Base-by-base conservation (phyloP, 2,888 invertebrate genomes). In the Yponomeuta cagnagella region DNA sequence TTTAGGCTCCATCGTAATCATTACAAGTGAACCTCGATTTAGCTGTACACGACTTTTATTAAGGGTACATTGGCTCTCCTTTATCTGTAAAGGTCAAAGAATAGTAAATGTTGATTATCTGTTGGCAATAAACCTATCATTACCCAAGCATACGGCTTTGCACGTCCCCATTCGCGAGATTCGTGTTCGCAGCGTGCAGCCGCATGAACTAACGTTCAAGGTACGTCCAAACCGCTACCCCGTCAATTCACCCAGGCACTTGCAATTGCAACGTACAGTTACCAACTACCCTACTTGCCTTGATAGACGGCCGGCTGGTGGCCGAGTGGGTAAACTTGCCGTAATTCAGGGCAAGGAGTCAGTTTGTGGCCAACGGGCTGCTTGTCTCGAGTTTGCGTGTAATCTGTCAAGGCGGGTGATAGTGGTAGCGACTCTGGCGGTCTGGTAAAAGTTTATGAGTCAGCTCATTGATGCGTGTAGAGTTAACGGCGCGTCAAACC, bases 221-320 rank as follows among this genome's bases (percentile, higher is more conserved):
- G 65, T 58, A 48, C 72, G 33, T 43, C 48, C 71, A 71, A 75
- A 77, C 80, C 81, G 80, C 78, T 80, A 81, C 76, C 82, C 77
- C 76, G 75, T 70, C 74, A 68, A n/a, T 68, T 48, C 68, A 10
- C 33, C 31, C 33, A 64, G 33, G 65, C 12, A 48, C 68, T 68
- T 6, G n/a, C 48, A 71, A 72, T 68, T 6, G n/a, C 48, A 71
- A 72, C 74, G 73, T 77, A 83, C 85, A 78, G 82, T 81, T 82
- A 81, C 75, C 68, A 72, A 68, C 75, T 83, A 82, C 79, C 83
- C 84, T 76, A 83, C 80, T 83, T 78, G 76, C 77, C 76, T 76
- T 77, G 72, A 80, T 81, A 73, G 10, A 68, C 10, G 30, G 65
- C 65, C 65, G 31, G 9, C 43, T 43, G 43, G 43, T 58, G 52